phyloP scores from a whole-genome alignment of 2,797 vertebrate species.

The Helarctos malayanus region DNA sequence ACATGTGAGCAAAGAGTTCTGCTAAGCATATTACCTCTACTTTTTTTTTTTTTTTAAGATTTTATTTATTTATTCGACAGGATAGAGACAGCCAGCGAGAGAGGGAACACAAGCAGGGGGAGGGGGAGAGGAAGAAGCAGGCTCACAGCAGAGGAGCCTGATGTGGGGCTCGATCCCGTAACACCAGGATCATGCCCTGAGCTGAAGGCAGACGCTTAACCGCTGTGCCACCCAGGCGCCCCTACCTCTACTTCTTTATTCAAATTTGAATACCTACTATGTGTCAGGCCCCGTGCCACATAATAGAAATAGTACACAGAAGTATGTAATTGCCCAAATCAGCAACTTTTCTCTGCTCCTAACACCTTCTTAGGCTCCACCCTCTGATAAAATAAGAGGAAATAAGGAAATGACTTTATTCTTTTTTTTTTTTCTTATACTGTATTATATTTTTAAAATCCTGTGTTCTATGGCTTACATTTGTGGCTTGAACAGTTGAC shows the following conservation, averaged over 20 bases:
- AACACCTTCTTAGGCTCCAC: not conserved
- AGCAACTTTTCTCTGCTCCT: conserved; percentile 28
- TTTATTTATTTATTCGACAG: too few species aligned
- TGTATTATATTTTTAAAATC: not conserved
- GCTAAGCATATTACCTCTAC: not conserved
- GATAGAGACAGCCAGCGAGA: too few species aligned
- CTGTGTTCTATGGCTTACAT: not conserved
- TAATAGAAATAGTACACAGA: not conserved
- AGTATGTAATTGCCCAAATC: not conserved
- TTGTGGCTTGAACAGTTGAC: not conserved
- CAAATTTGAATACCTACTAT: conserved; percentile 18
- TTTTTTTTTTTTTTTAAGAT: too few species aligned
- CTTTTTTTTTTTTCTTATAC: not conserved
- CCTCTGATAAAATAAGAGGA: not conserved
- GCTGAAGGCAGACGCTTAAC: too few species aligned
- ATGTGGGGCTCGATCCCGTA: too few species aligned
- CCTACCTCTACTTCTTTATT: not conserved
- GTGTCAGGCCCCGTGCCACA: not conserved
- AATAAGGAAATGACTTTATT: not conserved
- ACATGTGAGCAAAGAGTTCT: not conserved
- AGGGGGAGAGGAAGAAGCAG: too few species aligned
- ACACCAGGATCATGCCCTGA: too few species aligned
- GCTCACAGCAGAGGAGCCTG: too few species aligned
- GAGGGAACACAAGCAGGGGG: too few species aligned
- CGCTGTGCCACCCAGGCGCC: too few species aligned